Base-by-base conservation (phyloP, 2,797 vertebrate genomes). In the Adrianichthys oophorus region DNA sequence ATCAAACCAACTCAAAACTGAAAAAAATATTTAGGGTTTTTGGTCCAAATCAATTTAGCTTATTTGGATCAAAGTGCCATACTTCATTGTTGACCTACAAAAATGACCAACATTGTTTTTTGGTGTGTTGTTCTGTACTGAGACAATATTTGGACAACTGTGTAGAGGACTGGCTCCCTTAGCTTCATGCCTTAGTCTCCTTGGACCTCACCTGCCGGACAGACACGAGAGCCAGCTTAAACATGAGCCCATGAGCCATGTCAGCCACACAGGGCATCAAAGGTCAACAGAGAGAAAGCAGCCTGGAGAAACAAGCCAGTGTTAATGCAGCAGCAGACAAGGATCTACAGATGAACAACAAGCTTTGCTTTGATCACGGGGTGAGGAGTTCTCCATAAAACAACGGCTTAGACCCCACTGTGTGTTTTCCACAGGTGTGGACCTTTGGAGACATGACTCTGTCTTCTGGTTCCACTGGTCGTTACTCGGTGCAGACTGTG, bases 401-500 rank as follows among this genome's bases (percentile, higher is more conserved):
- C 62, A 56, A 52, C 18, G 32, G 29, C 72, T 73, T 13, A 72
- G 58, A 47, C 42, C 64, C 53, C 41, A 7, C 56, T 62, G 44
- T 53, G 47, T 65, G 3, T 52, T 32, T 48, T 70, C 59, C 15
- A 42, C 78, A 97, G 95, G 92, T 94, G 48, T 97, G 95, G 95
- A 91, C 92, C 15, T 97, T 96, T 72, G 94, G 93, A 5, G 94
- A 96, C 48, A 82, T 84, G 70, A 92, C 74, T 29, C 86, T 97
- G 59, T 93, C 92, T 1, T 87, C 92, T 0, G 95, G 95, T 0
- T 86, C 94, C 0, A 89, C 77, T 1, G 95, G 94, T 2, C 93
- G 94, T 17, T 95, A 94, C 83, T 93, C 94, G 0, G 95, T 97
- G 70, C 93, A 95, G 89, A 95, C 93, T 0, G 92, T 94, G 2